Evolutionary conservation across 2,888 invertebrate genomes (phyloP).

Genomic region (Formica aserva): DNA sequence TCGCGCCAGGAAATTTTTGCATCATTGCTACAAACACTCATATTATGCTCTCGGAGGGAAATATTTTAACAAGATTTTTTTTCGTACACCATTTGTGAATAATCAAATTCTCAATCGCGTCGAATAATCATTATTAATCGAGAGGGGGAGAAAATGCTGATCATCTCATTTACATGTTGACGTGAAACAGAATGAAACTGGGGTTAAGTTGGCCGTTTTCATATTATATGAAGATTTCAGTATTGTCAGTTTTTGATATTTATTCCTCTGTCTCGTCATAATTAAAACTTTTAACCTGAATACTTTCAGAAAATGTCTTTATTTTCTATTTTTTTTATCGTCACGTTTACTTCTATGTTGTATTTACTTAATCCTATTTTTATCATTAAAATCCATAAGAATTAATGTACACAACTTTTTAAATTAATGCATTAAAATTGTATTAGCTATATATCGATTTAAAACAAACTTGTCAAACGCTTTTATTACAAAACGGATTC

Average conservation of each 20-base stretch:
- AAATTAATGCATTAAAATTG: not conserved
- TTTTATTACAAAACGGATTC: not conserved
- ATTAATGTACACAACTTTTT: not conserved
- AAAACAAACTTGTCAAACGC: not conserved
- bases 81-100: not conserved
- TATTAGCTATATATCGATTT: not conserved
- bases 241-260: not conserved
- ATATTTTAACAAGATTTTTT: slow-evolving; percentile 28
- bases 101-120: slow-evolving; percentile 17
- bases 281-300: slow-evolving; percentile 1
- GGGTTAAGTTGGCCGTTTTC: slow-evolving; percentile 20
- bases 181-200: slow-evolving; percentile 13
- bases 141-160: not conserved
- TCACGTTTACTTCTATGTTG: not conserved
- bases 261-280: not conserved
- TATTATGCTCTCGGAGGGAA: not conserved
- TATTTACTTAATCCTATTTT: not conserved
- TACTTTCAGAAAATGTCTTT: not conserved
- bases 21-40: not conserved
- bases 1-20: slow-evolving; percentile 61
- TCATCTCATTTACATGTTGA: slow-evolving; percentile 27
- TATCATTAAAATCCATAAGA: not conserved
- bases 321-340: not conserved
- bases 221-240: not conserved
- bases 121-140: slow-evolving; percentile 34